Evolutionary conservation across 1,140 invertebrate species (phyloP).

Genomic region (Panagrolaimus sp.): DNA sequence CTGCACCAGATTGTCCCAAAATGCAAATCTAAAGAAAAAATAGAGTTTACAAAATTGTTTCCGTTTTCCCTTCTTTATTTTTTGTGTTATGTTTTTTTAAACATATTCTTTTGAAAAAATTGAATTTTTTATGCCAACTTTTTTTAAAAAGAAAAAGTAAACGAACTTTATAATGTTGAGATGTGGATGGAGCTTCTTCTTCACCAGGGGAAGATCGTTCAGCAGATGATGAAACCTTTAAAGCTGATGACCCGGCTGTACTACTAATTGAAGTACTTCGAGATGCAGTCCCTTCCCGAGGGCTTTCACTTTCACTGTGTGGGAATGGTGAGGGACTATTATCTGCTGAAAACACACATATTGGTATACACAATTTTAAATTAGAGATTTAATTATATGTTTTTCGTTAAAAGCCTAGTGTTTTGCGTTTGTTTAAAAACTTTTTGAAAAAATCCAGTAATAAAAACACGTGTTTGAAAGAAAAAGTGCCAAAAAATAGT

Average conservation of each 20-base stretch:
- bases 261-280: conserved; percentile 5
- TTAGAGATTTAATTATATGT: no score
- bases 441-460: background rate
- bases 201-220: background rate
- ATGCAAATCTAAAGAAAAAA: conserved; percentile 4
- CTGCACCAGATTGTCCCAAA: conserved; percentile 13
- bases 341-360: background rate
- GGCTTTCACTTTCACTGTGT: conserved; percentile 1
- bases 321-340: conserved; percentile 13
- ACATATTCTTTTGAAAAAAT: no score
- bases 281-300: background rate
- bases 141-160: background rate
- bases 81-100: no score
- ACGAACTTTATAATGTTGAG: background rate
- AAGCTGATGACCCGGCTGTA: no score
- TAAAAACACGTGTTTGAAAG: background rate
- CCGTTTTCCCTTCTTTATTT: no score
- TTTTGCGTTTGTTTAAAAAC: no score
- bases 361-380: no score
- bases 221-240: background rate
- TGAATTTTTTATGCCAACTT: conserved; percentile 19
- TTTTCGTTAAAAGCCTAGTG: no score
- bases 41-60: background rate
- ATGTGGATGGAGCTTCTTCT: background rate
- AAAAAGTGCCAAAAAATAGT: background rate